A percentile compares a stretch with the other conserved stretches of the same genome.
These are phyloP conservation scores for Acanthiza pusilla DNA, from an alignment of 2,797 vertebrate genomes.

Conservation along the genomic window DNA sequence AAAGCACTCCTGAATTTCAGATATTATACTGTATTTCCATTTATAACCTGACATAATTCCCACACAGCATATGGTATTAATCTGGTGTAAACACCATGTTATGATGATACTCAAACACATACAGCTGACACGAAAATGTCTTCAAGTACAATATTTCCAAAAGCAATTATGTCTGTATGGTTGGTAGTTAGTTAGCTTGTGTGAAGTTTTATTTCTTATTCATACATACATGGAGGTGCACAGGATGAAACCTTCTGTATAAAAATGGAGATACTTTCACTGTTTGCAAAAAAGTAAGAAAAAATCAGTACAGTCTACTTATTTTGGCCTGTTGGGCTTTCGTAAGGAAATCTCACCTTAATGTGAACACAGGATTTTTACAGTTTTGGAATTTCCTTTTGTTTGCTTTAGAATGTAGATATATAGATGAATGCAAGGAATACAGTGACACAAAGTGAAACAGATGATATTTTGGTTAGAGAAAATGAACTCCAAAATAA, in stretches of 20 bases:
- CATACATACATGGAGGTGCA: not conserved
- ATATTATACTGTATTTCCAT: conserved; percentile 56
- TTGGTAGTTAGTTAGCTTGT: not conserved
- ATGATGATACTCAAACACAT: conserved; percentile 59
- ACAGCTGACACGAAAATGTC: conserved; percentile 59
- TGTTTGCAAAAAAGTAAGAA: not conserved
- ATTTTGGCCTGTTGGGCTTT: not conserved
- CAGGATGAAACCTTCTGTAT: not conserved
- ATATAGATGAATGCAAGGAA: not conserved
- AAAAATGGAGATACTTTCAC: not conserved
- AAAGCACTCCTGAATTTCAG: conserved; percentile 36
- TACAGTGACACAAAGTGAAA: not conserved
- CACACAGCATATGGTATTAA: conserved; percentile 69
- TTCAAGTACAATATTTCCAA: conserved; percentile 60
- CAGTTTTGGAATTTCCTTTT: not conserved
- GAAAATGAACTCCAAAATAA: not conserved
- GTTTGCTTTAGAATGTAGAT: not conserved
- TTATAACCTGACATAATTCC: conserved; percentile 67
- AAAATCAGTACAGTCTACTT: not conserved
- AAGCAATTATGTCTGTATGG: conserved; percentile 32
- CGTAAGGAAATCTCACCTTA: not conserved
- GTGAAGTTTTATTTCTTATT: conserved; percentile 4
- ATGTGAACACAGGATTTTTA: not conserved
- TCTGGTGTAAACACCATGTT: conserved; percentile 65
- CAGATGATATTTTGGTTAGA: not conserved